phyloP scores from a whole-genome alignment of 2,888 invertebrate species.

The Baccha elongata region DNA sequence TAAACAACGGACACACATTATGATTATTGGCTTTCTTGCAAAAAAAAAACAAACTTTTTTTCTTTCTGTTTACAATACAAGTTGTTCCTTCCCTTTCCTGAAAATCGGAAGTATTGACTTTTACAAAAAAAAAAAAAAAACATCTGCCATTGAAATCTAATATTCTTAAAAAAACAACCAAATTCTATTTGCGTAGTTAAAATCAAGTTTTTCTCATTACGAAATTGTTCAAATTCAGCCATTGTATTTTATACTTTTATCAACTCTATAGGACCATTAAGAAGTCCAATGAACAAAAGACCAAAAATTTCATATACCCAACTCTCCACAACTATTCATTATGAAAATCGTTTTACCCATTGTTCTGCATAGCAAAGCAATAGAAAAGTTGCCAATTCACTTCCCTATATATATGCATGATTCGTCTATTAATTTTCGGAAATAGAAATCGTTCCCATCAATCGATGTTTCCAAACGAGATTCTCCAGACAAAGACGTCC shows the following conservation, averaged over 20 bases:
- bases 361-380: constrained; percentile 22
- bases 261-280: constrained; percentile 35
- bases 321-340: constrained; percentile 41
- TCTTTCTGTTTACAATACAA: no score
- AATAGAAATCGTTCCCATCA: constrained; percentile 64
- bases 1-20: no score
- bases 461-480: constrained; percentile 55
- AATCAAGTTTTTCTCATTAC: constrained; percentile 22
- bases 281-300: constrained; percentile 32
- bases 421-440: constrained; percentile 59
- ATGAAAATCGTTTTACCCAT: constrained; percentile 36
- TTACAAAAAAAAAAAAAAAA: neutral
- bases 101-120: constrained; percentile 14
- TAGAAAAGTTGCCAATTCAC: constrained; percentile 42
- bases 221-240: constrained; percentile 21
- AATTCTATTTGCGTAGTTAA: constrained; percentile 4
- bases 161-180: neutral
- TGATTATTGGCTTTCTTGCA: no score
- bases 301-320: constrained; percentile 9
- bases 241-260: constrained; percentile 16
- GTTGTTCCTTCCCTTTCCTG: neutral
- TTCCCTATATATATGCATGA: constrained; percentile 46
- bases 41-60: no score
- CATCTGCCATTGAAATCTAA: constrained; percentile 21
- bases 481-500: constrained; percentile 48